Conservation (phyloP, 2,113 vertebrate species). For the Nyctereutes procyonoides region DNA sequence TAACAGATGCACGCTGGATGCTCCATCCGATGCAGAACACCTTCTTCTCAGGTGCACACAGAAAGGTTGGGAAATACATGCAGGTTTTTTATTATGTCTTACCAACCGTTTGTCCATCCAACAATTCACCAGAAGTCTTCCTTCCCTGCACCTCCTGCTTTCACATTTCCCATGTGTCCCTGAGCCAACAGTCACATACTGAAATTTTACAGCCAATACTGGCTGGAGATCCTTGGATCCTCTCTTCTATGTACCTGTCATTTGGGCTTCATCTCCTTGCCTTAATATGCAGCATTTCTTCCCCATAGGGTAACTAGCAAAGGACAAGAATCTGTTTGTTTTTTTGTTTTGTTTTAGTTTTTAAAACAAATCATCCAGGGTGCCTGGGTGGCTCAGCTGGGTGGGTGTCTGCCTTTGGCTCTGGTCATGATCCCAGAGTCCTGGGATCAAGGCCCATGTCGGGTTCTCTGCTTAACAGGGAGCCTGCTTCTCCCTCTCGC, state of each 20-base stretch:
- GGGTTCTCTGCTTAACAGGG: too few species aligned
- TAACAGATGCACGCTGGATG: not conserved
- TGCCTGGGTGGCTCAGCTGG: too few species aligned
- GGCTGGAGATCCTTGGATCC: not conserved
- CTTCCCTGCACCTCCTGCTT: too few species aligned
- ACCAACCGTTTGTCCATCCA: not conserved
- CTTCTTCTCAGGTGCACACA: not conserved
- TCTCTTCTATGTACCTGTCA: not conserved
- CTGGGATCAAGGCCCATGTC: too few species aligned
- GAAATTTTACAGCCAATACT: not conserved
- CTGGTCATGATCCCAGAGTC: too few species aligned
- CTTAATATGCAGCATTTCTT: not conserved
- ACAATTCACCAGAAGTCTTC: not conserved
- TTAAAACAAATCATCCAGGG: too few species aligned
- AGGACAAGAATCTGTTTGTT: not conserved
- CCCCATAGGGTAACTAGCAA: not conserved
- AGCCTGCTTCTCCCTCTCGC: too few species aligned
- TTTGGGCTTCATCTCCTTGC: not conserved
- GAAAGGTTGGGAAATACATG: not conserved
- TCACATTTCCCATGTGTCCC: not conserved
- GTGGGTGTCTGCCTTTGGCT: too few species aligned
- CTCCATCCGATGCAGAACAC: not conserved
- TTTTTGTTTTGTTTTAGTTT: too few species aligned
- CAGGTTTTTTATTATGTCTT: not conserved
- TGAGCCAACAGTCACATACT: not conserved